Base-by-base conservation (phyloP, 2,888 invertebrate genomes). In the Tiphia femorata region DNA sequence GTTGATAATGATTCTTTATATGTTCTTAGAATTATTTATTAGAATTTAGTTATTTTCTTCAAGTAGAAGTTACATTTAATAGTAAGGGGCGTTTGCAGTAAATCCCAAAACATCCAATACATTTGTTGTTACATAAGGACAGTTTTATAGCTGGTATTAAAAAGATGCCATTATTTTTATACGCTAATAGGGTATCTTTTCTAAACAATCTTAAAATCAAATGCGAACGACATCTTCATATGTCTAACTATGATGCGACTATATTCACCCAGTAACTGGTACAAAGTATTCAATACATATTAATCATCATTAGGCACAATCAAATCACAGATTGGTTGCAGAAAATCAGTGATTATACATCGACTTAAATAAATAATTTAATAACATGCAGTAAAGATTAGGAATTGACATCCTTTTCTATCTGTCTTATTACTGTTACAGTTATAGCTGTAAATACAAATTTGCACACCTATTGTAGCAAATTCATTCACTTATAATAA, bases 211-310 rank as follows among this genome's bases (percentile, higher is more conserved):
- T 43, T 55, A 72, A 69, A 76, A 72, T 71, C 64, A 59, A 14
- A 63, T 76, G 71, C 76, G 68, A 77, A 76, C 64, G 68, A 67
- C 70, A 68, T 65, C 62, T 63, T 66, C 57, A 64, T 67, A 65
- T 72, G 63, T 63, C 64, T 78, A 77, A 56, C 73, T 80, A 81
- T 80, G 74, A 77, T 78, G 79, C 80, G 80, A 80, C 79, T 81
- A 81, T 77, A 76, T 82, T 80, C 81, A 80, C 78, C 81, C 76
- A 76, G 66, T 58, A 64, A 73, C 60, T 68, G 63, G 41, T 61
- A 53, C 38, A 49, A 58, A 64, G 59, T 53, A 55, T 67, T 61
- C 56, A 66, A 67, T 55, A 50, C 46, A 68, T 70, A 52, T 64
- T 58, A 72, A 69, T 38, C 47, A 63, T 64, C 53, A 65, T 59